Evolutionary conservation across 1,140 invertebrate genomes (phyloP), one percentile per base, ranked within the genome.

Genomic region (Pararge aegeria): DNA sequence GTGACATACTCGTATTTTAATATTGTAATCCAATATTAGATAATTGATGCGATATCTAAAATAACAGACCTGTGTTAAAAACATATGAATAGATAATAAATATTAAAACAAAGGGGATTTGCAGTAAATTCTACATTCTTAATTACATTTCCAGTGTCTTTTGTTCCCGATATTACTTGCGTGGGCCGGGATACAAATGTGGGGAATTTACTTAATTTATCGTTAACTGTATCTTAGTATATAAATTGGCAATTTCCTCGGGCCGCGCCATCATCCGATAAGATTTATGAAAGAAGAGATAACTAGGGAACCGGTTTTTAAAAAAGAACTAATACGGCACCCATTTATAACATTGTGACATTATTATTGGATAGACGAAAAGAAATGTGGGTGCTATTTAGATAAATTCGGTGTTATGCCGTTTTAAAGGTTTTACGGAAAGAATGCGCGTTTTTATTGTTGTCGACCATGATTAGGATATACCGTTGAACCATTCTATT

Each of bases 171-270:
- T 38, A 56, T 51, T 71, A 69, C 64, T 52, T 62, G 68, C 73
- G 80, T 80, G 68, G 74, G 83, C 60, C 38, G 56, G 55, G 55
- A 76, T 76, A 71, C 70, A 76, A 80, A 78, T 83, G 75, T 58
- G 56, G 56, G 30, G 64, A 76, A 75, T 78, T 65, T 61, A 59
- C 66, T 66, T 71, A 78, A 80, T 84, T 82, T 80, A 81, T 79
- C 73, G 66, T 74, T 57, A 67, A 68, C 61, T 71, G 64, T 67
- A 64, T 70, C 59, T 68, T 64, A 70, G 74, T 74, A 70, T 80
- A 81, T 77, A 80, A 83, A 84, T 86, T 80, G 78, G 52, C 73
- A 77, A 83, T 87, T 79, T 69, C 60, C 66, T 64, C 58, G 58
- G 53, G 34, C 55, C 37, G 40, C 55, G 66, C 57, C 61, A 60